Evolutionary conservation across 2,888 invertebrate species (phyloP), one percentile per base, ranked within the genome.

Genomic region (Lepeophtheirus nordmannii): DNA sequence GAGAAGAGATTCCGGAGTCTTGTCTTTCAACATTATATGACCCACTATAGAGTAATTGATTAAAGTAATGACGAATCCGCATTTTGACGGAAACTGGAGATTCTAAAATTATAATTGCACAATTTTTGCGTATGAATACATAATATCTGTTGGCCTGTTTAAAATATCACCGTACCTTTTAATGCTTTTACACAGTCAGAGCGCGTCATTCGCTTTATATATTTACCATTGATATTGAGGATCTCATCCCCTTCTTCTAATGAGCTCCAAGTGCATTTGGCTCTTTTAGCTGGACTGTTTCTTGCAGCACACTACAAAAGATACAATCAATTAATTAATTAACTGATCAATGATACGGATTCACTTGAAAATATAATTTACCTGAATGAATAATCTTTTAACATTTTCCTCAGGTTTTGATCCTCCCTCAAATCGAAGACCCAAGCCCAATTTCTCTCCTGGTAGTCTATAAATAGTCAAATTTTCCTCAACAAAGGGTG

Each of bases 341-440:
- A 46, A 2, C 2, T 46, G 8, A 46, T 46, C 8, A 46, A 46
- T 46, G 2, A 46, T 5, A 17, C 5, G 53, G 17, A 46, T 5
- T 5, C 30, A 30, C 8, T 46, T 17, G 2, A 3, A 46, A 46
- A 5, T 17, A n/a, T n/a, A n/a, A n/a, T 8, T n/a, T 8, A 46
- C 53, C 73, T 91, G 89, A 68, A 93, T 90, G 69, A 87, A 85
- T 62, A 93, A 80, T 70, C 86, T 81, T 68, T 86, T 82, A 1
- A 92, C 89, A 71, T 82, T 83, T 74, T 90, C 89, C 11, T 82
- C 81, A 41, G 85, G 85, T 70, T 87, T 85, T 53, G 86, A 86
- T 14, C 90, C 90, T 57, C 91, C 91, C 77, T 92, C 91, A 74
- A 93, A 91, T 74, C 90, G 89, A 1, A 93, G 78, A 0, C 91